Percentiles rank a stretch among this genome's conserved stretches.
Conservation (phyloP, 2,797 vertebrate genomes). For the Gymnodraco acuticeps region DNA sequence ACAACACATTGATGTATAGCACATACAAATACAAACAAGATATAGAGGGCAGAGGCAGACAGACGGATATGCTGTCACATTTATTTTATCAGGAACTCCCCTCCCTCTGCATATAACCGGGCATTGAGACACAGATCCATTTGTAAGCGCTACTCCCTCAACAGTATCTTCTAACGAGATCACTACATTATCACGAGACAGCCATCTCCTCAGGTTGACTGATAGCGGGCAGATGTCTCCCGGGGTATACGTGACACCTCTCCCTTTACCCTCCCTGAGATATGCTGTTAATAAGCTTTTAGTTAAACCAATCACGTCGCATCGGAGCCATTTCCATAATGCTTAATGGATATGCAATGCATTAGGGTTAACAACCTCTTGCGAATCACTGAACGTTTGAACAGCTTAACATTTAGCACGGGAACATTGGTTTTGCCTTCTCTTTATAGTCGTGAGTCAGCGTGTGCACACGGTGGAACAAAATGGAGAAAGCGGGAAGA, state of each 20-base stretch:
- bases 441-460: slow-evolving; percentile 49
- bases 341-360: slow-evolving; percentile 77
- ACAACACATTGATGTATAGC: slow-evolving; percentile 20
- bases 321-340: slow-evolving; percentile 71
- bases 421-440: slow-evolving; percentile 70
- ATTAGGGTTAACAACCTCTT: slow-evolving; percentile 80
- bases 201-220: slow-evolving; percentile 64
- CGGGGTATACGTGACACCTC: slow-evolving; percentile 55
- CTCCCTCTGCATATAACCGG: slow-evolving; percentile 45
- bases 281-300: slow-evolving; percentile 79
- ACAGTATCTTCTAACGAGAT: slow-evolving; percentile 64
- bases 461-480: slow-evolving; percentile 46
- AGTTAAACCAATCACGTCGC: slow-evolving; percentile 80
- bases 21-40: slow-evolving; percentile 30
- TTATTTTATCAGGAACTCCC: slow-evolving; percentile 47
- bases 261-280: slow-evolving; percentile 46
- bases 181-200: slow-evolving; percentile 64
- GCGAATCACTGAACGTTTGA: slow-evolving; percentile 68
- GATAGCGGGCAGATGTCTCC: slow-evolving; percentile 68
- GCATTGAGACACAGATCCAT: slow-evolving; percentile 50
- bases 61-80: slow-evolving; percentile 35
- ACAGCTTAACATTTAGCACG: slow-evolving; percentile 70
- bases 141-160: slow-evolving; percentile 56
- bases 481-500: slow-evolving; percentile 46
- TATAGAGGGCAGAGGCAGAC: slow-evolving; percentile 40